Base-by-base conservation (phyloP, 2,888 invertebrate species). In the Drosophila neonasuta region DNA sequence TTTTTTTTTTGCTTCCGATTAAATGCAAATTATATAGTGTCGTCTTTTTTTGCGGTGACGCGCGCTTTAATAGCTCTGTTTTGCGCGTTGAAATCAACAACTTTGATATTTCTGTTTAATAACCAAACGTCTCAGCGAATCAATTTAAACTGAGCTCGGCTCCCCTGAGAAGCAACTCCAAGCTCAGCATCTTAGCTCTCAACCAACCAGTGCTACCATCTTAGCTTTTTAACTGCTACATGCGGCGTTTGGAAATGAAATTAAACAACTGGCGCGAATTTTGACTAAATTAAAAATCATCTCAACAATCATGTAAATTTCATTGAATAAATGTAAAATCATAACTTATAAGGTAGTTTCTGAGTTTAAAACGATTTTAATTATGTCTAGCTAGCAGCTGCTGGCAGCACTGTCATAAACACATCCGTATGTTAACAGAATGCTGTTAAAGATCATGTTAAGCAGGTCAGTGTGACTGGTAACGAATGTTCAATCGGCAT, bases 401-500 rank as follows among this genome's bases (percentile, higher is more conserved):
- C 3, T 11, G 34, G 11, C 32, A 32, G 32, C 36, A 36, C 36
- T n/a, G 36, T 8, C 15, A n/a, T 4, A 20, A 29, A 17, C 15
- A 9, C 11, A 30, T 46, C 13, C 30, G 10, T 42, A 9, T 39
- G n/a, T 32, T 17, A 11, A n/a, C 36, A 20, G 13, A 20, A 4
- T 24, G n/a, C 20, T 71, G 61, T 71, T 62, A 67, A 55, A 20
- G 42, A 55, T 46, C 30, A 67, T 71, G 62, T 67, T 62, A 72
- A 71, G 17, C 44, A 11, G 20, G 20, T 36, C 17, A 46, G 55
- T 62, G 46, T 55, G 41, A 3, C 62, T 59, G 41, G 59, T 2
- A 1, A 11, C n/a, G 34, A 59, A 68, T 72, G 68, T 72, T 72
- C 57, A 54, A 1, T 2, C 3, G 7, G 5, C 8, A n/a, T 30